Conservation (phyloP, 2,797 vertebrate species). For the Etheostoma nigrum region DNA sequence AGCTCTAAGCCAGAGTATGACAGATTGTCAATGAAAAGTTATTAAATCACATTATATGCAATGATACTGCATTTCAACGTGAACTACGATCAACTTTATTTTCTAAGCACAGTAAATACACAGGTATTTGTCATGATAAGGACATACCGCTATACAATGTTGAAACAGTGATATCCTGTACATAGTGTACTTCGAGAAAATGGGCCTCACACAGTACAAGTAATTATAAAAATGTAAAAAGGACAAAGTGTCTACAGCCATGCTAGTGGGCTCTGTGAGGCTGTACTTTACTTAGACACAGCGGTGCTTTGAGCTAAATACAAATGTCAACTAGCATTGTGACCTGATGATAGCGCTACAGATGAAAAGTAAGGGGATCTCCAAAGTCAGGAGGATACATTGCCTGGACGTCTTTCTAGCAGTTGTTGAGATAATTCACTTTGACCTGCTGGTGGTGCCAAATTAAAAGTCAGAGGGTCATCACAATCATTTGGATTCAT, state of each 20-base stretch:
- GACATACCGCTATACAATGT: background rate
- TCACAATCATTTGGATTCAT: background rate
- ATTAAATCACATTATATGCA: constrained; percentile 23
- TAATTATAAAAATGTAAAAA: background rate
- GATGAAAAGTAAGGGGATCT: background rate
- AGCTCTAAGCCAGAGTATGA: background rate
- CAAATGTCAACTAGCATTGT: background rate
- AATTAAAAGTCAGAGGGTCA: background rate
- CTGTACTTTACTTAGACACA: background rate
- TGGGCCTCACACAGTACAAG: background rate
- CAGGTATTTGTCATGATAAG: background rate
- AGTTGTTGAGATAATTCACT: background rate
- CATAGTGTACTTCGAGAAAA: no score
- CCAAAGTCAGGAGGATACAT: background rate
- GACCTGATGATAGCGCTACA: background rate
- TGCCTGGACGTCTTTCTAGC: background rate
- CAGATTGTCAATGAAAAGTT: constrained; percentile 27
- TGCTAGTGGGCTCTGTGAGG: background rate
- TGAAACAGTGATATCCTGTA: background rate
- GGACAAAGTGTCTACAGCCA: background rate
- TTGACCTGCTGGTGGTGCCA: background rate
- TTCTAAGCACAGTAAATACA: background rate
- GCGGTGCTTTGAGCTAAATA: background rate
- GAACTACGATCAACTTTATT: constrained; percentile 14
- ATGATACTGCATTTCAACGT: constrained; percentile 8